phyloP scores from a whole-genome alignment of 2,888 invertebrate genomes.

The Limnephilus lunatus region DNA sequence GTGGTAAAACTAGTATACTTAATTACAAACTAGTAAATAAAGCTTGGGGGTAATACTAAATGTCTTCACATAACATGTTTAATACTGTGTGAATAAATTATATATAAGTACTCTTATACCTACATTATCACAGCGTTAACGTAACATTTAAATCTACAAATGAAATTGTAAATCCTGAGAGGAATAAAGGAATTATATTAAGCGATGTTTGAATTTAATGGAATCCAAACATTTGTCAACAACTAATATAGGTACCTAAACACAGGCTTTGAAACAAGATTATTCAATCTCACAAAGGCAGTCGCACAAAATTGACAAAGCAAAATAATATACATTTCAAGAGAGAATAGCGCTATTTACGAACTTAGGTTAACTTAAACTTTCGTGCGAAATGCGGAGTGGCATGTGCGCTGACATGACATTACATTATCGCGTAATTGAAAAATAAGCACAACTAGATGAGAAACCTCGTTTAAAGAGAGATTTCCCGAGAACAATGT shows the following conservation, averaged over 20 bases:
- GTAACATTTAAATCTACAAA: neutral
- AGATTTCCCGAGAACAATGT: neutral
- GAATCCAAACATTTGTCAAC: neutral
- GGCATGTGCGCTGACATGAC: neutral
- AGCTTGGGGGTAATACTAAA: neutral
- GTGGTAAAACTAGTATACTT: neutral
- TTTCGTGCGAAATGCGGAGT: neutral
- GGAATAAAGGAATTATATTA: slow-evolving; percentile 4
- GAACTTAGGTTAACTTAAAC: neutral
- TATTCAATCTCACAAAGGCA: slow-evolving; percentile 27
- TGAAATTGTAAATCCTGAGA: neutral
- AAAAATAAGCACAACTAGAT: neutral
- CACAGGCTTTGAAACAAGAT: slow-evolving; percentile 12
- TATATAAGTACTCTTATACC: neutral
- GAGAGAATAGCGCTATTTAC: slow-evolving; percentile 7
- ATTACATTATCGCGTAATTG: neutral
- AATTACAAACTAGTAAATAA: neutral
- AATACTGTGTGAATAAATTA: neutral
- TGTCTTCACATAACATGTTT: neutral
- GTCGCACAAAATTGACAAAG: slow-evolving; percentile 3
- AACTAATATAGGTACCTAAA: neutral
- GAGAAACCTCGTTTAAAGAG: neutral
- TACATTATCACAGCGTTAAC: neutral
- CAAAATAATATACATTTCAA: slow-evolving; percentile 3
- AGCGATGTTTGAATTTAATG: neutral